Evolutionary conservation across 2,888 invertebrate species (phyloP).

Genomic region (Lottia gigantea): DNA sequence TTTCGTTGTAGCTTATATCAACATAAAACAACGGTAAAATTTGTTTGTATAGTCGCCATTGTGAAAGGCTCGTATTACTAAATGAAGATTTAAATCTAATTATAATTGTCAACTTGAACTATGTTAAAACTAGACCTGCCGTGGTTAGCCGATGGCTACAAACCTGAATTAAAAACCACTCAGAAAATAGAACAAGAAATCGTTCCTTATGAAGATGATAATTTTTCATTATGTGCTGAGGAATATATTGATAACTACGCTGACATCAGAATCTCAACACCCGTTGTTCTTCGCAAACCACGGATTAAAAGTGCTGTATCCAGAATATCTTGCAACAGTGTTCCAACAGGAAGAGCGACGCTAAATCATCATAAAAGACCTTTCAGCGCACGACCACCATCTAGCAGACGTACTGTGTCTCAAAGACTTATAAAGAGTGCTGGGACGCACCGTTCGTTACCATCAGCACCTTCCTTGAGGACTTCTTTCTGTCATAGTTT

Average conservation of each 20-base stretch:
- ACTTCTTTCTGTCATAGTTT: slow-evolving; percentile 13
- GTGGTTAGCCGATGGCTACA: slow-evolving; percentile 27
- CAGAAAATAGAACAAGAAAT: slow-evolving; percentile 31
- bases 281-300: slow-evolving; percentile 16
- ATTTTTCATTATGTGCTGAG: slow-evolving; percentile 37
- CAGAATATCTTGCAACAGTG: slow-evolving; percentile 28
- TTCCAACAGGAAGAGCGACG: slow-evolving; percentile 27
- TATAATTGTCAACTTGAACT: neutral
- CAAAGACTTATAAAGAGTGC: slow-evolving; percentile 37
- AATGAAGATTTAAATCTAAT: too few relatives aligned
- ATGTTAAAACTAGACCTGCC: slow-evolving; percentile 16
- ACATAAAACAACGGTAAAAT: too few relatives aligned
- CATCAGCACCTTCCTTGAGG: neutral
- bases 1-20: too few relatives aligned
- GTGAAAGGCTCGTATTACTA: too few relatives aligned
- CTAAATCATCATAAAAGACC: slow-evolving; percentile 18
- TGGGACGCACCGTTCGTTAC: slow-evolving; percentile 12
- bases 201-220: slow-evolving; percentile 38
- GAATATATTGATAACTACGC: slow-evolving; percentile 37
- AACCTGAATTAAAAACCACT: slow-evolving; percentile 36
- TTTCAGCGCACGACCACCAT: slow-evolving; percentile 25
- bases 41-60: too few relatives aligned
- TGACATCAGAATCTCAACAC: slow-evolving; percentile 27
- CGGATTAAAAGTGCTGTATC: slow-evolving; percentile 23
- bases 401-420: slow-evolving; percentile 17